These are phyloP conservation scores for Spodoptera picta DNA, from an alignment of 2,888 invertebrate species.

Conservation along the genomic window DNA sequence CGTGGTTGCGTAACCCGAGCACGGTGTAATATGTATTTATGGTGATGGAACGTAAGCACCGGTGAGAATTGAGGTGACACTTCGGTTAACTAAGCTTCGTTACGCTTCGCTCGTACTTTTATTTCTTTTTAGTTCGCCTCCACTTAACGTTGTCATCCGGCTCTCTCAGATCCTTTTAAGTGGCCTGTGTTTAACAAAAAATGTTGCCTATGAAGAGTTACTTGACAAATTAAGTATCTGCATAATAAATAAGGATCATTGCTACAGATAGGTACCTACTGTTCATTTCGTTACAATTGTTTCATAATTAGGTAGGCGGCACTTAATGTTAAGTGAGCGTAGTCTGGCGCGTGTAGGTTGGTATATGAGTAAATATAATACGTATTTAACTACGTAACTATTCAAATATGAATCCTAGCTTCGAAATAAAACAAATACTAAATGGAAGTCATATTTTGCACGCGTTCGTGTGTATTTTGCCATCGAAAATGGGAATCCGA, in stretches of 20 bases:
- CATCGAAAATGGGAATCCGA: constrained; percentile 30
- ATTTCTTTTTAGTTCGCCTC: constrained; percentile 48
- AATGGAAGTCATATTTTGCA: constrained; percentile 34
- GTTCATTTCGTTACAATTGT: constrained; percentile 3
- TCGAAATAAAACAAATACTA: constrained; percentile 30
- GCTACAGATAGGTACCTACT: not conserved
- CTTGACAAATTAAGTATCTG: constrained; percentile 1
- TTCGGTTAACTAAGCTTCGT: constrained; percentile 54
- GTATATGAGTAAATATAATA: constrained; percentile 9
- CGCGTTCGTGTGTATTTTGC: constrained; percentile 21
- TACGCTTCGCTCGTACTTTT: constrained; percentile 42
- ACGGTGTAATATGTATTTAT: constrained; percentile 54
- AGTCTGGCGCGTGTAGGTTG: constrained; percentile 8
- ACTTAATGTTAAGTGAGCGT: constrained; percentile 11
- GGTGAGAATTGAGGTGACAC: constrained; percentile 51
- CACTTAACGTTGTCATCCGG: constrained; percentile 49
- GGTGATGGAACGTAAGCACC: constrained; percentile 47
- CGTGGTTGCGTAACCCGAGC: constrained; percentile 50
- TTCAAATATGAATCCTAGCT: constrained; percentile 16
- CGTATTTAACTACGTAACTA: constrained; percentile 5
- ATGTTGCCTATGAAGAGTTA: constrained; percentile 13
- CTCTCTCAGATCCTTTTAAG: constrained; percentile 28
- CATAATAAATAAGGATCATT: not conserved
- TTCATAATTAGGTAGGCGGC: not conserved
- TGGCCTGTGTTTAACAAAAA: constrained; percentile 32